phyloP scores from a whole-genome alignment of 2,888 invertebrate genomes.

The Drosophila tanythrix region DNA sequence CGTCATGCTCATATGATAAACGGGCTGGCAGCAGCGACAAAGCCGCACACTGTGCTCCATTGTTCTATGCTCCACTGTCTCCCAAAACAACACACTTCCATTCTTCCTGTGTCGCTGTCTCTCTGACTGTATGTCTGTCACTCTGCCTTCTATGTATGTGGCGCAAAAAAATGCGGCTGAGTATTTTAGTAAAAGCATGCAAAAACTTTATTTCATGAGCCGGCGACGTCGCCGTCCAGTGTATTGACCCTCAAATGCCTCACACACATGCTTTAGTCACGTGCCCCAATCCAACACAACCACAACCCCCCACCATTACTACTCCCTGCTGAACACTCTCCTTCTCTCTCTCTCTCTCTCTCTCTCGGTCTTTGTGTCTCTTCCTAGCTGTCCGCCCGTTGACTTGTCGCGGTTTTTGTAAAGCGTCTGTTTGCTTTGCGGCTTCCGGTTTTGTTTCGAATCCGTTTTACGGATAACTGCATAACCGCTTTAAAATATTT shows the following conservation, averaged over 20 bases:
- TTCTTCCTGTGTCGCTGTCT: constrained; percentile 19
- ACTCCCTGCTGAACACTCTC: background rate
- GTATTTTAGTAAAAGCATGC: constrained; percentile 69
- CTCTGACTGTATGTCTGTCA: constrained; percentile 36
- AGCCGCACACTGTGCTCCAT: constrained; percentile 58
- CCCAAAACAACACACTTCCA: constrained; percentile 3
- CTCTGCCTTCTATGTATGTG: constrained; percentile 43
- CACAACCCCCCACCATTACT: constrained; percentile 10
- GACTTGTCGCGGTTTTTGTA: constrained; percentile 73
- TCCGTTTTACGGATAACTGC: constrained; percentile 68
- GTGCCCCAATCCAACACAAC: constrained; percentile 10
- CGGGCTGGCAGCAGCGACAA: constrained; percentile 65
- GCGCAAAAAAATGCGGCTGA: constrained; percentile 71
- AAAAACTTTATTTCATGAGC: constrained; percentile 75
- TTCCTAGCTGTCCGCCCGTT: constrained; percentile 22
- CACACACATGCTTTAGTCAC: constrained; percentile 50
- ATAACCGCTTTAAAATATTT: constrained; percentile 66
- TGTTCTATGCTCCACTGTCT: constrained; percentile 21
- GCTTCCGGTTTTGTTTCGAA: constrained; percentile 75
- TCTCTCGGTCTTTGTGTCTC: background rate
- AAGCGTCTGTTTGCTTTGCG: constrained; percentile 78
- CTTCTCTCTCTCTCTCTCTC: background rate
- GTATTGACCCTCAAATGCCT: constrained; percentile 68
- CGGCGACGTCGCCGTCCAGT: constrained; percentile 66
- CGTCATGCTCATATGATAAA: constrained; percentile 70